Conservation (phyloP, 2,113 vertebrate species). For the Chloropsis cyanopogon region DNA sequence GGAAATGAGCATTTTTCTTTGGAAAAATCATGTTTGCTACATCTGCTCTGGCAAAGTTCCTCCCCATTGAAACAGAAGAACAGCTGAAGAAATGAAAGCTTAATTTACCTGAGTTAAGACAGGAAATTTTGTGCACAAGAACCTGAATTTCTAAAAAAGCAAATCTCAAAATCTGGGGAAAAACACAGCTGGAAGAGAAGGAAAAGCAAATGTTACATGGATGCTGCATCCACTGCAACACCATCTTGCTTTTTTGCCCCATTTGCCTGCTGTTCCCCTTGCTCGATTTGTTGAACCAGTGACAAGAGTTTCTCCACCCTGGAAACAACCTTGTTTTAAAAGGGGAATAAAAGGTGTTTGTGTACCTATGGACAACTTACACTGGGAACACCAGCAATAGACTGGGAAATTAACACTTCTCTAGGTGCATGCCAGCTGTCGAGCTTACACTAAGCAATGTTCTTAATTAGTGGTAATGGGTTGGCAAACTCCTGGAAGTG, state of each 20-base stretch:
- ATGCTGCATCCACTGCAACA: not conserved
- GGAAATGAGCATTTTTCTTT: not conserved
- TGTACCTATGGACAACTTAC: not conserved
- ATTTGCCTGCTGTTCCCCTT: not conserved
- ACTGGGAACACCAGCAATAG: not conserved
- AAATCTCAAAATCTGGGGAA: not conserved
- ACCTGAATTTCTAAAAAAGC: not conserved
- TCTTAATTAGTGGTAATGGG: conserved; percentile 39
- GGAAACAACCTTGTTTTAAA: not conserved
- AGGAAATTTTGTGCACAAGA: not conserved
- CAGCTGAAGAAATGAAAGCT: not conserved
- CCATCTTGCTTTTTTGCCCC: not conserved
- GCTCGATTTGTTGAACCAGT: not conserved
- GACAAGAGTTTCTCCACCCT: not conserved
- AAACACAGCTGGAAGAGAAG: not conserved
- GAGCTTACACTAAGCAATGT: not conserved
- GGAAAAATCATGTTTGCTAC: not conserved
- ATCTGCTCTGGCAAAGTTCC: not conserved
- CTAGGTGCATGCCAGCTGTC: conserved; percentile 32
- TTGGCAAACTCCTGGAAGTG: conserved; percentile 17
- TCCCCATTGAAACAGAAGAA: not conserved
- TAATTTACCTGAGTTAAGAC: not conserved
- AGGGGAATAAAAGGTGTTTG: not conserved
- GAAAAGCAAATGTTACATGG: not conserved
- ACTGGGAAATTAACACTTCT: not conserved